Evolutionary conservation across 2,113 vertebrate genomes (phyloP).

Genomic region (Phaethornis superciliosus): DNA sequence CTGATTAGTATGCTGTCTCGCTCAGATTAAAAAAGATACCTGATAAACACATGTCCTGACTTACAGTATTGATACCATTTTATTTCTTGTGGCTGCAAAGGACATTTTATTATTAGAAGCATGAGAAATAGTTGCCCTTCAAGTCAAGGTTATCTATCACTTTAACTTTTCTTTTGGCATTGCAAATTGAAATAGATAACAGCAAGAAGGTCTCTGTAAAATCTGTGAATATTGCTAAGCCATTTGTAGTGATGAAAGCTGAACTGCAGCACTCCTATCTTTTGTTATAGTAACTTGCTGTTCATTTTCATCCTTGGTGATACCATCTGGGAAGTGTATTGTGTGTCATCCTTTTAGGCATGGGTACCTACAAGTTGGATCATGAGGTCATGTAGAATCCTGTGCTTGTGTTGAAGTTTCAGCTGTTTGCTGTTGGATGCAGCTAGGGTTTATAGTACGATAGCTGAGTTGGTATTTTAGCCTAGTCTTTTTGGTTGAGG

Average conservation of each 20-base stretch:
- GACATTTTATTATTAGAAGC: constrained; percentile 17
- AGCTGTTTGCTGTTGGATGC: background rate
- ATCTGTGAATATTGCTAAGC: background rate
- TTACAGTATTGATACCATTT: background rate
- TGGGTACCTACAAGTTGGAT: background rate
- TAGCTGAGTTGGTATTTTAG: background rate
- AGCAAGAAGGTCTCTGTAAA: background rate
- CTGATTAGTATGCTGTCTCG: background rate
- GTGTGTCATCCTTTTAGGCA: background rate
- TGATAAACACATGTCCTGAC: background rate
- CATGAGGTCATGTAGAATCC: background rate
- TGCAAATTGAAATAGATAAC: constrained; percentile 46
- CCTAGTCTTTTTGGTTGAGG: background rate
- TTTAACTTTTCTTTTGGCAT: background rate
- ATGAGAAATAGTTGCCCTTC: constrained; percentile 30
- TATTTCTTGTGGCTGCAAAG: background rate
- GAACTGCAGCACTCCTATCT: background rate
- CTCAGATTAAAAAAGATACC: background rate
- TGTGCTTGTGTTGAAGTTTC: background rate
- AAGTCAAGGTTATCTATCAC: constrained; percentile 30
- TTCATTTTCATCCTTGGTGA: background rate
- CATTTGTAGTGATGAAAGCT: background rate
- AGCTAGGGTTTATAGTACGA: background rate
- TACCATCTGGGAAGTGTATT: background rate
- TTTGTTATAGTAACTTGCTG: background rate